phyloP scores from a whole-genome alignment of 2,113 vertebrate genomes.

The Neomonachus schauinslandi region DNA sequence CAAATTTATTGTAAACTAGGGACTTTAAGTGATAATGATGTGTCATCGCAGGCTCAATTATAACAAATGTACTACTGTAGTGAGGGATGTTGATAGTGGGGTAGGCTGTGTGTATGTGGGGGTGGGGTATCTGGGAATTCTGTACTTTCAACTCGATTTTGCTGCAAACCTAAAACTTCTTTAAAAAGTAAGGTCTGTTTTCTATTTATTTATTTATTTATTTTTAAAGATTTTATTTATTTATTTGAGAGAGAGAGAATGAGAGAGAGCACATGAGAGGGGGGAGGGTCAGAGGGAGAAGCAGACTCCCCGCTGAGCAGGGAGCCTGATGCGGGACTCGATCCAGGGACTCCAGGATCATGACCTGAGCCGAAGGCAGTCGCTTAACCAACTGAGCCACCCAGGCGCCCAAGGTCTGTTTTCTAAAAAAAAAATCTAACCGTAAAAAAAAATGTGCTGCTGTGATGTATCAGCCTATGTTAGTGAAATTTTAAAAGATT shows the following conservation, averaged over 20 bases:
- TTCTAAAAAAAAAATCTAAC: not conserved
- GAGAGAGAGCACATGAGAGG: no score
- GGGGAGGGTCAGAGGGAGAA: no score
- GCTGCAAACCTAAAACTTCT: not conserved
- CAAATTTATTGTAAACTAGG: not conserved
- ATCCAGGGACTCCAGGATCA: no score
- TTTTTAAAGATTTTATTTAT: no score
- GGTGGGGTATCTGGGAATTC: no score
- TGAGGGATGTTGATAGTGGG: not conserved
- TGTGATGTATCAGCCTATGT: not conserved
- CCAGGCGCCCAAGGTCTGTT: not conserved
- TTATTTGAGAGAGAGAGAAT: no score
- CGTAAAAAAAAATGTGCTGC: not conserved
- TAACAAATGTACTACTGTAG: not conserved
- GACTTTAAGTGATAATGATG: not conserved
- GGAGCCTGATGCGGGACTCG: no score
- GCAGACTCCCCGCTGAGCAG: no score
- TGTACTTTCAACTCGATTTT: not conserved
- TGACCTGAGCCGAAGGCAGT: no score
- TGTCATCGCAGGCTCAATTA: not conserved
- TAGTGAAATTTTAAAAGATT: not conserved
- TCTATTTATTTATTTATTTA: not conserved
- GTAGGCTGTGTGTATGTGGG: not conserved
- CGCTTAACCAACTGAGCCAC: no score
- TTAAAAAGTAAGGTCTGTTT: not conserved